These are phyloP conservation scores for Eurystomus glaucurus DNA, from an alignment of 2,797 vertebrate genomes.

Conservation along the genomic window DNA sequence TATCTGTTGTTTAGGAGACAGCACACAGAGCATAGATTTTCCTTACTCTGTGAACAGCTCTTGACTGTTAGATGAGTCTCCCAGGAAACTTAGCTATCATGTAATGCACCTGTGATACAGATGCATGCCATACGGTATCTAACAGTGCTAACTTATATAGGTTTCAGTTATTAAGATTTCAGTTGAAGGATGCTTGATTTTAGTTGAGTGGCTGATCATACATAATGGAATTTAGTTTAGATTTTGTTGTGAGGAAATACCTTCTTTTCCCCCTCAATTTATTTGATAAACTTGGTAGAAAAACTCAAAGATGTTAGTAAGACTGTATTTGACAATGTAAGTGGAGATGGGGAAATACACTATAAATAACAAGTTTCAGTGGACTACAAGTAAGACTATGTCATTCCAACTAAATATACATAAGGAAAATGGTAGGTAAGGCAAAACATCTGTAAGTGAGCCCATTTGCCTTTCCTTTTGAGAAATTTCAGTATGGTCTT, in stretches of 20 bases:
- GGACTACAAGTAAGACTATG: neutral
- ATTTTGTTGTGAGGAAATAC: neutral
- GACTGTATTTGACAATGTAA: neutral
- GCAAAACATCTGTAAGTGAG: neutral
- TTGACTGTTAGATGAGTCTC: neutral
- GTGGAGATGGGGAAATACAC: neutral
- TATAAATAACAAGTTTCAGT: neutral
- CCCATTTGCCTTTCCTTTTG: conserved; percentile 22
- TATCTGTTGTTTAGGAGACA: neutral
- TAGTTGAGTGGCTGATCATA: neutral
- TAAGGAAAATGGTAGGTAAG: neutral
- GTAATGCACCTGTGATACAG: neutral
- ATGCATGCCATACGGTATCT: neutral
- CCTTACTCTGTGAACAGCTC: neutral
- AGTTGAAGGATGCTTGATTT: neutral
- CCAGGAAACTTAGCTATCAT: neutral
- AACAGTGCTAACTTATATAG: neutral
- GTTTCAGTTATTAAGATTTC: neutral
- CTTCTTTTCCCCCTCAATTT: neutral
- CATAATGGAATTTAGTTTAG: neutral
- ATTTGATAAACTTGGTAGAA: neutral
- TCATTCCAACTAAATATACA: neutral
- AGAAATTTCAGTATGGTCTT: conserved; percentile 24
- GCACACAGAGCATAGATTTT: neutral
- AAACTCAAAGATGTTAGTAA: neutral